Percentiles rank a stretch among this genome's conserved stretches.
Conservation (phyloP, 2,888 invertebrate genomes). For the Machimus rusticus region DNA sequence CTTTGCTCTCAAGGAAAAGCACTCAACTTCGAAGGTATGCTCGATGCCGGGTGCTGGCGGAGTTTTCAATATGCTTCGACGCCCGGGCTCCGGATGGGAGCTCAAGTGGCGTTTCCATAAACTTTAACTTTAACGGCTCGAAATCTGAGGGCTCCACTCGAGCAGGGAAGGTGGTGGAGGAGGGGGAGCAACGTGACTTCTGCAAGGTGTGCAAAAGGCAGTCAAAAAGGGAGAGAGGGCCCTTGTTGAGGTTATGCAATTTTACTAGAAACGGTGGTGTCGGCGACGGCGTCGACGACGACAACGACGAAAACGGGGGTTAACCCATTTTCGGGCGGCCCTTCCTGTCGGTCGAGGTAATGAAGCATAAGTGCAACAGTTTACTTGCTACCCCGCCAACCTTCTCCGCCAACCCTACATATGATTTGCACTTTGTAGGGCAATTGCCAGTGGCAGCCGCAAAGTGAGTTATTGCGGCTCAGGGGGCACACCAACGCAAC, state of each 20-base stretch:
- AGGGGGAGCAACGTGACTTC: neutral
- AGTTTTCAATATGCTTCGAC: conserved; percentile 12
- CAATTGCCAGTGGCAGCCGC: neutral
- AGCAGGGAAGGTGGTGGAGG: neutral
- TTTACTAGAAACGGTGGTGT: neutral
- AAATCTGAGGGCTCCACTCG: neutral
- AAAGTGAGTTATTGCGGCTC: neutral
- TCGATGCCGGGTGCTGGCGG: neutral
- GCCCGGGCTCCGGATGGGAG: neutral
- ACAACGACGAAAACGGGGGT: no score
- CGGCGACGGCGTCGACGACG: neutral
- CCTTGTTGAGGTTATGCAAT: neutral
- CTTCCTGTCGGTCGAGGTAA: neutral
- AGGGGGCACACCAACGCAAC: neutral
- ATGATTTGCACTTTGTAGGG: neutral
- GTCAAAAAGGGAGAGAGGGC: neutral
- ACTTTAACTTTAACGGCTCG: neutral
- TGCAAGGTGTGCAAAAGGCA: neutral
- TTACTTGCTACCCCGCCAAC: neutral
- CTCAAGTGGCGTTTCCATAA: neutral
- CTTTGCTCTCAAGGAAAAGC: neutral
- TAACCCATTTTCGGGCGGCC: neutral
- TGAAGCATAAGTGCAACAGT: conserved; percentile 6
- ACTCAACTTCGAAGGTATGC: neutral
- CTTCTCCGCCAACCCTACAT: neutral